These are phyloP conservation scores for Coregonus ussuriensis DNA, from an alignment of 2,797 vertebrate genomes.

Conservation along the genomic window DNA sequence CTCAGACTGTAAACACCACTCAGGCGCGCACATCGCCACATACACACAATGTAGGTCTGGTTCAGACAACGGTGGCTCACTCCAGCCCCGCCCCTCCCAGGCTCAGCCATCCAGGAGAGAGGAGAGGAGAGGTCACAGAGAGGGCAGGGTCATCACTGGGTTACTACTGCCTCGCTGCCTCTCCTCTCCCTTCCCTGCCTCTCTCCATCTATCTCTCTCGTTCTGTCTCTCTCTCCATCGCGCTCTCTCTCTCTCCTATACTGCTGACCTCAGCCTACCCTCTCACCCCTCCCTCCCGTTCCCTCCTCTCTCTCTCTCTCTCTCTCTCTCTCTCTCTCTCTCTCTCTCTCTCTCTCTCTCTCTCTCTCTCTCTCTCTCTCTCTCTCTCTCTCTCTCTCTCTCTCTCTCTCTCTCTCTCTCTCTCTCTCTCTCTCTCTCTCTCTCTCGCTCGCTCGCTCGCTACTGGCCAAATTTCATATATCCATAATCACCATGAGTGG, in stretches of 20 bases:
- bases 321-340: slow-evolving; percentile 1
- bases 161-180: slow-evolving; percentile 43
- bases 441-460: not conserved
- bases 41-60: slow-evolving; percentile 46
- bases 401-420: not conserved
- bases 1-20: slow-evolving; percentile 24
- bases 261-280: not conserved
- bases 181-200: not conserved
- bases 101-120: slow-evolving; percentile 33
- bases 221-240: not conserved
- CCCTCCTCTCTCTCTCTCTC: slow-evolving; percentile 15
- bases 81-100: slow-evolving; percentile 36
- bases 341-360: slow-evolving; percentile 14
- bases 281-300: not conserved
- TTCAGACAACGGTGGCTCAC: slow-evolving; percentile 46
- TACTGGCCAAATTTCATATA: slow-evolving; percentile 62
- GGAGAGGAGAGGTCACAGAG: slow-evolving; percentile 36
- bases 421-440: not conserved
- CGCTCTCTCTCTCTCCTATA: slow-evolving; percentile 8
- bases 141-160: slow-evolving; percentile 54
- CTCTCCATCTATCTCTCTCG: slow-evolving; percentile 24
- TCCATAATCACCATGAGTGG: slow-evolving; percentile 58
- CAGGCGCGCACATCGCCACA: slow-evolving; percentile 28
- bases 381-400: slow-evolving; percentile 15
- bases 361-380: not conserved